Conservation (phyloP, 2,888 invertebrate species). For the Carabus problematicus region DNA sequence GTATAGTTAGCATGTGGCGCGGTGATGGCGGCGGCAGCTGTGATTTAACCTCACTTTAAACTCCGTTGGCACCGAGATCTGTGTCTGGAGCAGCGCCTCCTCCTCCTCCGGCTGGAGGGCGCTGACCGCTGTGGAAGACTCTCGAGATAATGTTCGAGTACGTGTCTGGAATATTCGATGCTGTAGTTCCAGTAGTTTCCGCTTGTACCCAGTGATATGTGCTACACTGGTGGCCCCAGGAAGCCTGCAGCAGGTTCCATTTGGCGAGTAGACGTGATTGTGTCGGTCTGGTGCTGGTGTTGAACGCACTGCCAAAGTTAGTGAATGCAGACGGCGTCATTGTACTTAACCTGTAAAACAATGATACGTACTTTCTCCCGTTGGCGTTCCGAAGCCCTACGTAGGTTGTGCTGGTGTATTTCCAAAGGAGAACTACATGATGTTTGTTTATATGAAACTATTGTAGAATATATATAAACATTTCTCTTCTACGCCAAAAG, state of each 20-base stretch:
- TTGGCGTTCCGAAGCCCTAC: too few relatives aligned
- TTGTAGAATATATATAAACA: too few relatives aligned
- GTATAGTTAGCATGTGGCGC: constrained; percentile 59
- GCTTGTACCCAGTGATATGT: constrained; percentile 80
- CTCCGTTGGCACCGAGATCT: constrained; percentile 90
- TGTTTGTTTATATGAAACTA: too few relatives aligned
- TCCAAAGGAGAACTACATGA: too few relatives aligned
- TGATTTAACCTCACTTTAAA: too few relatives aligned
- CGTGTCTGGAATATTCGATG: constrained; percentile 87
- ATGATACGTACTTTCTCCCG: too few relatives aligned
- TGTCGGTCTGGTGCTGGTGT: constrained; percentile 61
- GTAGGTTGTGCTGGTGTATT: too few relatives aligned
- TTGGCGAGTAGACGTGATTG: constrained; percentile 72
- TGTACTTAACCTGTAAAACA: too few relatives aligned
- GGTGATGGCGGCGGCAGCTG: constrained; percentile 62
- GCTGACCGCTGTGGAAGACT: constrained; percentile 84
- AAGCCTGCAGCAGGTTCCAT: constrained; percentile 93
- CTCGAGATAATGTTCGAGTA: too few relatives aligned
- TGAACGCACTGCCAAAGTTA: constrained; percentile 50
- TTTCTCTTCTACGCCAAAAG: too few relatives aligned
- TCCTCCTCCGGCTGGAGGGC: constrained; percentile 92
- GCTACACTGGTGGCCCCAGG: constrained; percentile 84
- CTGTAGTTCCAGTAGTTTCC: constrained; percentile 80
- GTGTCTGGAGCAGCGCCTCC: constrained; percentile 81
- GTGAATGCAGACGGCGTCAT: constrained; percentile 52